phyloP scores from a whole-genome alignment of 2,797 vertebrate genomes.

The Botia kubotai region DNA sequence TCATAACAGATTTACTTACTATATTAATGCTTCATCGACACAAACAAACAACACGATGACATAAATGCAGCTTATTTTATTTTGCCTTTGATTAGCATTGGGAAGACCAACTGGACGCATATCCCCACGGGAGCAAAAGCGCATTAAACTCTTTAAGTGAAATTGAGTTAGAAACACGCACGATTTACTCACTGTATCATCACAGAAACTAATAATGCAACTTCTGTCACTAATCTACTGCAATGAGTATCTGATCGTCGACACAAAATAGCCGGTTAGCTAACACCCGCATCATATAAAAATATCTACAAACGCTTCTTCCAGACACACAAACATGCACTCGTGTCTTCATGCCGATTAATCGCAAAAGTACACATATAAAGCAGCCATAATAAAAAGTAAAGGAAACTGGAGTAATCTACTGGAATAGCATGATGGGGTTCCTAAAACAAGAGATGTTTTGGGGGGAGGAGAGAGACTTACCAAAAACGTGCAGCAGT shows the following conservation, averaged over 20 bases:
- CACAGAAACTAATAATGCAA: conserved; percentile 30
- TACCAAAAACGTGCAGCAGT: conserved; percentile 70
- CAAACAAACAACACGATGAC: neutral
- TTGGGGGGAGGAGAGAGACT: conserved; percentile 70
- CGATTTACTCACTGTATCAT: conserved; percentile 56
- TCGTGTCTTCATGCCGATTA: too few relatives aligned
- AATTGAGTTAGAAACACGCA: conserved; percentile 54
- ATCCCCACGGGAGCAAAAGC: conserved; percentile 12
- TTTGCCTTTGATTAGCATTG: conserved; percentile 12
- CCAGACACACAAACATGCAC: neutral
- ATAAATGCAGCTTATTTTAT: neutral
- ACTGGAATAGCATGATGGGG: conserved; percentile 23
- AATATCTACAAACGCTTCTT: neutral
- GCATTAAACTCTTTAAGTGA: neutral
- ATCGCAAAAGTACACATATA: neutral
- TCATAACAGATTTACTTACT: neutral
- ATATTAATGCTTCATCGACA: neutral
- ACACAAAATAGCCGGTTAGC: conserved; percentile 66
- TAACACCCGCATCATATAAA: conserved; percentile 52
- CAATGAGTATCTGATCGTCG: conserved; percentile 6
- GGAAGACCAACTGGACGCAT: neutral
- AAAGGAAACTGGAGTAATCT: neutral
- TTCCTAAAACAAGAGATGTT: conserved; percentile 66
- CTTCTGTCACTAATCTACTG: neutral
- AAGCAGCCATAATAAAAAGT: neutral